A percentile compares a stretch with the other conserved stretches of the same genome.
These are phyloP conservation scores for Heliothis subflexa DNA, from an alignment of 1,140 invertebrate species.

Conservation along the genomic window DNA sequence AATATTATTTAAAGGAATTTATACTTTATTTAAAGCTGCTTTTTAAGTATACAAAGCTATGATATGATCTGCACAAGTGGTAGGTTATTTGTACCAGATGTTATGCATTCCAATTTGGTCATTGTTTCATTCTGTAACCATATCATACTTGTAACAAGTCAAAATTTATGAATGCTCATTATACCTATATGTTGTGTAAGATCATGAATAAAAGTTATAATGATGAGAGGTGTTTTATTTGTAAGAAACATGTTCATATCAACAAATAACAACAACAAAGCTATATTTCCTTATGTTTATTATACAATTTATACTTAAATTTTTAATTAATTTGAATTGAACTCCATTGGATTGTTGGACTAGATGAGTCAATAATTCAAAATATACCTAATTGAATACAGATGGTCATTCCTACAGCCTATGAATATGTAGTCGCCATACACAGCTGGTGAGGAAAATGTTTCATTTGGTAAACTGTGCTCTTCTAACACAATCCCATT, in stretches of 20 bases:
- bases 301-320: conserved; percentile 25
- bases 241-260: conserved; percentile 12
- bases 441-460: conserved; percentile 90
- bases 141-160: conserved; percentile 79
- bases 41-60: conserved; percentile 75
- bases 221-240: conserved; percentile 46
- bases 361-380: conserved; percentile 53
- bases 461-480: conserved; percentile 87
- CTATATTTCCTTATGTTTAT: conserved; percentile 30
- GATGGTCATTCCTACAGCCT: conserved; percentile 91
- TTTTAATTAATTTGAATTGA: conserved; percentile 1
- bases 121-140: conserved; percentile 73
- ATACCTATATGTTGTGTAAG: conserved; percentile 83
- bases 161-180: conserved; percentile 83
- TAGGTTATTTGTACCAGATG: conserved; percentile 66
- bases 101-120: conserved; percentile 82
- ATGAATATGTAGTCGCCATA: conserved; percentile 87
- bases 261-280: neutral
- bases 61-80: conserved; percentile 75
- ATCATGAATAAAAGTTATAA: conserved; percentile 78
- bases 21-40: conserved; percentile 77
- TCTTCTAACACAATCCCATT: conserved; percentile 82
- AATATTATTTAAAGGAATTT: conserved; percentile 76
- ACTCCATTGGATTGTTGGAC: neutral
- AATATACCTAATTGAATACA: conserved; percentile 88